Base-by-base conservation (phyloP, 2,888 invertebrate species). In the Diloba caeruleocephala region DNA sequence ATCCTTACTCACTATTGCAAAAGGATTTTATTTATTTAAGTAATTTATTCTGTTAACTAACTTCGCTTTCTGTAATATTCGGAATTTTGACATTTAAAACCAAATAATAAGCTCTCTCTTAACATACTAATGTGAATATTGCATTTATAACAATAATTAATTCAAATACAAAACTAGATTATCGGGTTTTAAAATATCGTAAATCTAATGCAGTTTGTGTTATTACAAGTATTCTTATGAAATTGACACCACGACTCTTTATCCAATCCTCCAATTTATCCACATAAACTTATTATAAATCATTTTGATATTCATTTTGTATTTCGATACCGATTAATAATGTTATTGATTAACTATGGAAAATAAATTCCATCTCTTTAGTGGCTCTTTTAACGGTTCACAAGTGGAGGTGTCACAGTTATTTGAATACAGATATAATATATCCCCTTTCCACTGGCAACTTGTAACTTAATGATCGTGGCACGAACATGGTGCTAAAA, bases 161-260 rank as follows among this genome's bases (percentile, higher is more conserved):
- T 48, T 34, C 15, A 48, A 41, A 12, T 29, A 41, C 36, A 43
- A 68, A 71, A 73, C 76, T 59, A 71, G 74, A 75, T 59, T 70
- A 71, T 74, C 61, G 52, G 58, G 73, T 75, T 78, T 70, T 58
- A 67, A 46, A 64, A 61, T 45, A 58, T 58, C 38, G 50, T 65
- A 54, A 66, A 56, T 65, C 44, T 52, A 65, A 64, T 58, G 49
- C 54, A 54, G 46, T 64, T 53, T 37, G 62, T 66, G 71, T 58
- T 63, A 60, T 58, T 62, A 62, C 44, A 15, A 33, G 50, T 53
- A 64, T 69, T 63, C 62, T 57, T 59, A 54, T 51, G 51, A 56
- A 44, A 29, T 10, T 71, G 58, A 73, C 68, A 67, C 59, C 53
- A 37, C 49, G 51, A 45, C 43, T 56, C 46, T 48, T 59, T n/a